Evolutionary conservation across 2,113 vertebrate species (phyloP).

Genomic region (Thinocorus orbignyianus): DNA sequence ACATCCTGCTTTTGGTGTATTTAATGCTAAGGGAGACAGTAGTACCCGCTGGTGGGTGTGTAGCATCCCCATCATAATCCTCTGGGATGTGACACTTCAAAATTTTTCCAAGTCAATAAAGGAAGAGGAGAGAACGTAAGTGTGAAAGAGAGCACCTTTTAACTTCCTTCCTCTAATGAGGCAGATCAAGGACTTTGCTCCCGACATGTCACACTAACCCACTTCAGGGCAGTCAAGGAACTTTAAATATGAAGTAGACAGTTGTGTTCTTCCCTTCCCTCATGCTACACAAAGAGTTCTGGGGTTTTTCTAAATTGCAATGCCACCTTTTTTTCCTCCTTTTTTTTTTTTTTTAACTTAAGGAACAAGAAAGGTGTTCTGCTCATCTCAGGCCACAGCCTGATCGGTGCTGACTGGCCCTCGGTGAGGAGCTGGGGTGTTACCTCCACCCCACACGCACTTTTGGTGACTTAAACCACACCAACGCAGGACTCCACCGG

Average conservation of each 20-base stretch:
- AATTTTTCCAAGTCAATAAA: not conserved
- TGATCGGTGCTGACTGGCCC: accelerated
- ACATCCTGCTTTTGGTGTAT: not conserved
- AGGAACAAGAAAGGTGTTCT: not conserved
- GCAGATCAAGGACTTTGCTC: not conserved
- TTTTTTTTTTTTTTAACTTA: accelerated
- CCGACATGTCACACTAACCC: not conserved
- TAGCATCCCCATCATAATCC: not conserved
- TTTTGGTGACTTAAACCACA: not conserved
- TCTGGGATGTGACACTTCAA: not conserved
- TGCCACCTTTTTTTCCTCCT: not conserved
- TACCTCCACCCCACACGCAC: accelerated
- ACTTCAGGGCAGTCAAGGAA: not conserved
- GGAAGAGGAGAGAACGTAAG: not conserved
- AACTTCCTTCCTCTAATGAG: not conserved
- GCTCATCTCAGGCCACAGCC: not conserved
- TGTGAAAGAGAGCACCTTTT: not conserved
- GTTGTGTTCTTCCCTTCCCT: not conserved
- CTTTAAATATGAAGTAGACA: not conserved
- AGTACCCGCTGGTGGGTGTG: not conserved
- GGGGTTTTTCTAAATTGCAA: not conserved
- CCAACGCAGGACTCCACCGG: not conserved
- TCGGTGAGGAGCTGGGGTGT: accelerated
- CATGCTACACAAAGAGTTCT: not conserved
- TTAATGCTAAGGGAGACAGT: not conserved